Evolutionary conservation across 2,113 vertebrate species (phyloP), one percentile per base, ranked within the genome.

Genomic region (Colinus virginianus): DNA sequence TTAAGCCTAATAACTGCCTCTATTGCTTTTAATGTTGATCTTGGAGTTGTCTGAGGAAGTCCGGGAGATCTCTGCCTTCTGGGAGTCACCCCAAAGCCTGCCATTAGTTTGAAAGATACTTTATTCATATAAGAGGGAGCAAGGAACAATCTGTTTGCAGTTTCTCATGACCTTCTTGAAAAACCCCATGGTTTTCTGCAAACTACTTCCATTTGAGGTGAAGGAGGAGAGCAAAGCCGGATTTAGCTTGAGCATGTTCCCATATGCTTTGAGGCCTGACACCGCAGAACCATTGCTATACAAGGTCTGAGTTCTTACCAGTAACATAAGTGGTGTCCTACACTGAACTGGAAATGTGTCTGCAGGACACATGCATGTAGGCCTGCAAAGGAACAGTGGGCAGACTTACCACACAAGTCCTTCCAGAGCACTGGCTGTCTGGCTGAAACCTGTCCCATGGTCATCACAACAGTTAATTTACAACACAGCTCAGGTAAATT

Each of bases 401-500:
- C 13, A 80, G 51, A 49, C 56, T 59, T 74, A 71, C 22, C 13
- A 18, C 69, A 67, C 12, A 46, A 49, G 45, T 69, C 70, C 67
- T 88, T 23, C 19, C 49, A 53, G 53, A 55, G 14, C 48, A 38
- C 71, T 49, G 64, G 32, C 7, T 66, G 15, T 30, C 53, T 66
- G 25, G n/a, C 72, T 77, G n/a, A 72, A 74, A 32, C 49, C 70
- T 62, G 32, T 48, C 19, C 23, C 0, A 0, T 55, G 42, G 30
- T 82, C 12, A 6, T 17, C 14, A 55, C 19, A 63, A 10, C 34
- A 74, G 19, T 16, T 80, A 68, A 56, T 87, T 91, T 83, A 85
- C 56, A 74, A 3, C 51, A 25, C 61, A 77, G 51, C 85, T 83
- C 94, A 86, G 85, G 88, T 86, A 95, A 80, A 70, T 19, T 34